Evolutionary conservation across 2,113 vertebrate genomes (phyloP), one percentile per base, ranked within the genome.

Genomic region (Trochalopteron elliotii): DNA sequence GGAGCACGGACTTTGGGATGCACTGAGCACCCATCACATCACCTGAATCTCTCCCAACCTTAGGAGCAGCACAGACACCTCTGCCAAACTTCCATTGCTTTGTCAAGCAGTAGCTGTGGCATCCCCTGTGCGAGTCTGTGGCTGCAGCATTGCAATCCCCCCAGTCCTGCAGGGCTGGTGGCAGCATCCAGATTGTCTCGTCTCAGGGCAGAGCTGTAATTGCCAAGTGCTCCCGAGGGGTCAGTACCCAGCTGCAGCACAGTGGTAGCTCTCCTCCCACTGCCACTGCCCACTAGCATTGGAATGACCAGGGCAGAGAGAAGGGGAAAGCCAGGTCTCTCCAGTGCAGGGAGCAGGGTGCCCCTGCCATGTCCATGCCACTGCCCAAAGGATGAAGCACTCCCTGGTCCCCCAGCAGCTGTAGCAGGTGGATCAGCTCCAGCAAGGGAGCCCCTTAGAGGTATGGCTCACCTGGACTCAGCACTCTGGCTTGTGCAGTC

Each of bases 351-450:
- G n/a, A 83, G 22, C 42, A 30, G 35, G 12, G 18, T 47, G 27
- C 47, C 33, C 8, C 39, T 0, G 0, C 0, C 0, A 20, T 18
- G 18, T 35, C 37, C 0, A 1, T n/a, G 42, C 4, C 83, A 22
- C 40, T 9, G 4, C 40, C 25, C 22, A 31, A 57, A 68, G 55
- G 63, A 64, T 11, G 3, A 14, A 19, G 50, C 0, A 0, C 37
- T 67, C 39, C 39, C 42, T 47, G 15, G 14, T 22, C 24, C 45
- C 60, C 17, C 0, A 0, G 55, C 8, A 14, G 44, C 60, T 8
- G 4, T 21, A 40, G 23, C 19, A 49, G 1, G 0, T 15, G 42
- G 65, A 39, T 42, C 12, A 10, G 10, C 50, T 61, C 44, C 2
- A 1, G 7, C 0, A 0, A 59, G 61, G 2, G 1, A 64, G 17